These are phyloP conservation scores for Meandrusa payeni DNA, from an alignment of 2,888 invertebrate species.

Conservation along the genomic window DNA sequence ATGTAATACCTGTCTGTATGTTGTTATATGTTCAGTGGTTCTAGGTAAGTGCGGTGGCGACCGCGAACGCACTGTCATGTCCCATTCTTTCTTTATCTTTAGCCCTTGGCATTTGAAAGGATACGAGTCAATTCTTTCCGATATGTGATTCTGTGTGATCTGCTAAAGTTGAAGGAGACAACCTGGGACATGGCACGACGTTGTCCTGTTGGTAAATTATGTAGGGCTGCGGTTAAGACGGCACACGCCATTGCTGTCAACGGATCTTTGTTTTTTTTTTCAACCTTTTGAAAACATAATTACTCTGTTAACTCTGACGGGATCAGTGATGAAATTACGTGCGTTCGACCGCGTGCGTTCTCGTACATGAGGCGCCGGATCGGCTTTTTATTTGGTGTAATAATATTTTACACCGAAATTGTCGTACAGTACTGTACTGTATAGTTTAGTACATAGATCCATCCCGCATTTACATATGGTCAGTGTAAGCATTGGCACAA, in stretches of 20 bases:
- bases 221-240: constrained; percentile 15
- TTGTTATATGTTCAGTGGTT: constrained; percentile 24
- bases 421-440: no score
- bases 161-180: constrained; percentile 7
- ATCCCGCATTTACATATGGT: no score
- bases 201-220: constrained; percentile 17
- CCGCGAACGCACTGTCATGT: not conserved
- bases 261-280: constrained; percentile 20
- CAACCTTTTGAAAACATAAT: no score
- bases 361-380: no score
- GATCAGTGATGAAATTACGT: no score
- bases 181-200: constrained; percentile 12
- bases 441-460: no score
- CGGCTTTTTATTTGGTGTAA: no score
- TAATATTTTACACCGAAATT: no score
- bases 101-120: not conserved
- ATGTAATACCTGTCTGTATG: constrained; percentile 37
- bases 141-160: not conserved
- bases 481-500: no score
- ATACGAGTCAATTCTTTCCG: constrained; percentile 7
- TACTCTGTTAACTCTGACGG: no score
- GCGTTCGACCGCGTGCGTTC: no score
- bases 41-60: constrained; percentile 13
- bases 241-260: constrained; percentile 16
- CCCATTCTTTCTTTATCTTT: constrained; percentile 3